phyloP scores from a whole-genome alignment of 2,888 invertebrate species.

The Amitus sp. region DNA sequence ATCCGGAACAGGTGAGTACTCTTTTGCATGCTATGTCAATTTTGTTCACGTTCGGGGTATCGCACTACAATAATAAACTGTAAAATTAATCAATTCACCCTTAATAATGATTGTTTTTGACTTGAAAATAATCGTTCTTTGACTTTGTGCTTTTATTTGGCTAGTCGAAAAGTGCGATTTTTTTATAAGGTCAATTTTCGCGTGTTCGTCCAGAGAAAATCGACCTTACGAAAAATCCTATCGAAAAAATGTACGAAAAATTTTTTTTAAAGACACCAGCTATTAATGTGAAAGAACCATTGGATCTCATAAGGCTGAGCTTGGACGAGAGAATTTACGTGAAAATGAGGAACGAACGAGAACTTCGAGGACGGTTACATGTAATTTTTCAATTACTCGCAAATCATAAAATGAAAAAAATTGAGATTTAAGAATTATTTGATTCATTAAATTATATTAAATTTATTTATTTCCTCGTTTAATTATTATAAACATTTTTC shows the following conservation, averaged over 20 bases:
- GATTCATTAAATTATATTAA: too few species aligned
- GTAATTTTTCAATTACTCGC: too few species aligned
- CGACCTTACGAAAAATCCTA: neutral
- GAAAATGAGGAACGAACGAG: constrained; percentile 98
- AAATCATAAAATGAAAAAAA: too few species aligned
- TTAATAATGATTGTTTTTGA: too few species aligned
- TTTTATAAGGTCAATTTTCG: too few species aligned
- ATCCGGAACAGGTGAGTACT: constrained; percentile 56
- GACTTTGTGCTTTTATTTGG: too few species aligned
- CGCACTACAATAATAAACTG: neutral
- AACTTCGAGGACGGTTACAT: constrained; percentile 93
- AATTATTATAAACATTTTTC: too few species aligned
- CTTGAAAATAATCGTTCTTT: too few species aligned
- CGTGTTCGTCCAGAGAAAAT: too few species aligned
- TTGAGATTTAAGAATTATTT: too few species aligned
- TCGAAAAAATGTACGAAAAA: neutral
- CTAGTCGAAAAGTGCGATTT: too few species aligned
- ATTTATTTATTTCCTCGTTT: too few species aligned
- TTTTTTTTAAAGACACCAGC: constrained; percentile 74
- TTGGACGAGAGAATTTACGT: constrained; percentile 98
- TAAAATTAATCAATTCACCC: neutral
- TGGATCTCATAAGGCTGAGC: constrained; percentile 95
- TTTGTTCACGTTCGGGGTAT: neutral
- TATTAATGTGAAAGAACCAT: constrained; percentile 95
- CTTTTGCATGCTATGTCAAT: neutral